Conservation (phyloP, 2,113 vertebrate species). For the Leucopternis melanops region DNA sequence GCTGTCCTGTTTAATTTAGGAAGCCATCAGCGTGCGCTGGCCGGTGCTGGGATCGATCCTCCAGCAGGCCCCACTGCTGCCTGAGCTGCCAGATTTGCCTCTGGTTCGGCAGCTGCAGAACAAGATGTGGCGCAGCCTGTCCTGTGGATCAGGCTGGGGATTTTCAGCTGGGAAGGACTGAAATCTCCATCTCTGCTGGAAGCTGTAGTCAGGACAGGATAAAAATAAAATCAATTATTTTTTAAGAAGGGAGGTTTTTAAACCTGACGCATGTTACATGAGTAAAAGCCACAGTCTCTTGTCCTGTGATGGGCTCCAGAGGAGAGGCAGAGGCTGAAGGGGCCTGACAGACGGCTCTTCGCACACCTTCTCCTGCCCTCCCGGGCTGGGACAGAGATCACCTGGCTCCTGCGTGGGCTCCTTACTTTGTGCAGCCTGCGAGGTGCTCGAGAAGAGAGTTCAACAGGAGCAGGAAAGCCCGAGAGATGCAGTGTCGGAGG, state of each 20-base stretch:
- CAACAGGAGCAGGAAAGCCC: background rate
- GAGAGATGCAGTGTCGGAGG: fast-evolving
- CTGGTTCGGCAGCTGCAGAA: background rate
- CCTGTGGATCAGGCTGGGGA: background rate
- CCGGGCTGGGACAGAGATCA: fast-evolving
- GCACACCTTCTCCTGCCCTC: background rate
- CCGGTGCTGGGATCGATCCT: background rate
- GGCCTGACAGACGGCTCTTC: fast-evolving
- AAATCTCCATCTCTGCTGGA: background rate
- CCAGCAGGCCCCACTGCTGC: background rate
- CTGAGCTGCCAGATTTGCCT: background rate
- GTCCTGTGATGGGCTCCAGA: background rate
- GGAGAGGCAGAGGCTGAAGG: background rate
- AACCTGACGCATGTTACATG: background rate
- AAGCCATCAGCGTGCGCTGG: fast-evolving
- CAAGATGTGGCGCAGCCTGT: fast-evolving
- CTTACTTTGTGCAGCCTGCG: background rate
- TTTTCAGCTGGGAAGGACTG: background rate
- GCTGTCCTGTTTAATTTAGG: background rate
- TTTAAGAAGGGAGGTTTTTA: background rate
- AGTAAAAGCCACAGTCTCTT: background rate
- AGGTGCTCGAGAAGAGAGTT: background rate
- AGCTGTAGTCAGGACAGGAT: background rate
- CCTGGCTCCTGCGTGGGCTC: background rate
- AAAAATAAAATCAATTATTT: background rate